Conservation (phyloP, 2,113 vertebrate species). For the Nothocercus nigrocapillus region DNA sequence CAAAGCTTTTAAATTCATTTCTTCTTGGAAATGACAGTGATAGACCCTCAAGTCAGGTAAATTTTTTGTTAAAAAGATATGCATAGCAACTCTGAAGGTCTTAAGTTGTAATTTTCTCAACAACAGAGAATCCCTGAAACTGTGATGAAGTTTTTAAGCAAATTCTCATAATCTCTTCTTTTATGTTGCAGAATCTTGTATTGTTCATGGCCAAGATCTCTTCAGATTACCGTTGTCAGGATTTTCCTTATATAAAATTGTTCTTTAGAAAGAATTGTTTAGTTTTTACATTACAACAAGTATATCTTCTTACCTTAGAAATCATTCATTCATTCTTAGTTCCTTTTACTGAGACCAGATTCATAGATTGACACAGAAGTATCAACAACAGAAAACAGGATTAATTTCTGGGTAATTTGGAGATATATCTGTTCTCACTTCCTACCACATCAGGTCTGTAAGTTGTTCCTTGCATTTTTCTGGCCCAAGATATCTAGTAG, state of each 20-base stretch:
- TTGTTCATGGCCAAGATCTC: not conserved
- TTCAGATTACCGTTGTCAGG: not conserved
- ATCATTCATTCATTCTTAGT: not conserved
- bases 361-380: not conserved
- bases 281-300: not conserved
- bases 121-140: not conserved
- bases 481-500: rapidly evolving
- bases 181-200: not conserved
- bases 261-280: not conserved
- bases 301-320: not conserved
- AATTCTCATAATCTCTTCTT: not conserved
- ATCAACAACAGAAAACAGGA: not conserved
- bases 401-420: not conserved
- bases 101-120: not conserved
- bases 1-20: not conserved
- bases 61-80: not conserved
- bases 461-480: not conserved
- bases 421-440: not conserved
- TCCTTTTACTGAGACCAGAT: not conserved
- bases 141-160: not conserved
- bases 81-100: not conserved
- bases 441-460: not conserved
- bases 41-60: not conserved
- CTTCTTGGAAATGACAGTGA: not conserved
- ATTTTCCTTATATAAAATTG: not conserved